Base-by-base conservation (phyloP, 1,140 invertebrate species). In the Drosophila melanica region DNA sequence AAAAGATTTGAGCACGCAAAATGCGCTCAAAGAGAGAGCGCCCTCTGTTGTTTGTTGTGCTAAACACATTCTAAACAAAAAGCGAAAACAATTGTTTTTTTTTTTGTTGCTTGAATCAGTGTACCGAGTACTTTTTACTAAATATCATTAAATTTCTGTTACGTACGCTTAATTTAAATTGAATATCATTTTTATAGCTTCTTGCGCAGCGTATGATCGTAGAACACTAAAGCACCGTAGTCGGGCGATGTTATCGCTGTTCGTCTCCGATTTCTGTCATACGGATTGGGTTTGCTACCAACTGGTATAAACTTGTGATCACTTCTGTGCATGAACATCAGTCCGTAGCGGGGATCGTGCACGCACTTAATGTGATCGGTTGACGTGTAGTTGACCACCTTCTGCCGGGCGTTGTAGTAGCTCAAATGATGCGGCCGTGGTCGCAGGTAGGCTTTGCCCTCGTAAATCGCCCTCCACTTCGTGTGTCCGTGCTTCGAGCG, bases 201-300 rank as follows among this genome's bases (percentile, higher is more conserved):
- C 55, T 90, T 92, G 51, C 90, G 82, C 8, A 92, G 63, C 16
- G 75, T 12, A 37, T 92, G 91, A 79, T 92, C 91, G 47, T 92
- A 92, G 30, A 92, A 82, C 8, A 91, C 58, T 1, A 90, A 64
- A 41, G 74, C 70, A 9, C 89, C 86, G 35, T 81, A 84, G 23
- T 68, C 77, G 1, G 81, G 76, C 0, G 91, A 90, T 41, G 59
- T 68, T 2, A 65, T 47, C 68, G 79, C 84, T 3, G 66, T 37
- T 3, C 91, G 66, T 9, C 33, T 77, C 18, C 77, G 71, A 55
- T 90, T 91, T 0, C 44, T 69, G 6, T 65, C 62, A 55, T 67
- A 77, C n/a, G 48, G 45, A n/a, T 73, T 84, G 0, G 6, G 0
- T 0, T 23, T 23, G 0, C 69, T 59, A 16, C 86, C 77, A 3